Conservation (phyloP, 1,140 invertebrate species). For the Gryllus bimaculatus region DNA sequence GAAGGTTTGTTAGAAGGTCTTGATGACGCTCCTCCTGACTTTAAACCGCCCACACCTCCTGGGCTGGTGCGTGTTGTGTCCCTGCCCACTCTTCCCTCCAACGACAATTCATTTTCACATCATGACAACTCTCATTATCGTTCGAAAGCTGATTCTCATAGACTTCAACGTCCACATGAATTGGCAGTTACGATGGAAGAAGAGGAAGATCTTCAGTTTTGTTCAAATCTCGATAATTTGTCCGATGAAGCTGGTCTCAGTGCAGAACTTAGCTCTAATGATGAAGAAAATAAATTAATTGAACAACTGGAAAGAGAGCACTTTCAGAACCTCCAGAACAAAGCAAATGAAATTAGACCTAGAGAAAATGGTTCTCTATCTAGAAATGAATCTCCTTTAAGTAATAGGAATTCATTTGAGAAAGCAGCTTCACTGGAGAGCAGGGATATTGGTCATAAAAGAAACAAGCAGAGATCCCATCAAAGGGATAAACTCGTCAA, state of each 20-base stretch:
- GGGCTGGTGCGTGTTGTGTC: slow-evolving; percentile 56
- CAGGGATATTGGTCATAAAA: not conserved
- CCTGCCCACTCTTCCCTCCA: slow-evolving; percentile 43
- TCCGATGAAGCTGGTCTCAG: slow-evolving; percentile 19
- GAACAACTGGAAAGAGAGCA: slow-evolving; percentile 15
- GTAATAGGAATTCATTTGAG: not conserved
- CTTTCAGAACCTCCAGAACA: not conserved
- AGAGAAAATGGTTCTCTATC: not conserved
- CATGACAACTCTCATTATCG: slow-evolving; percentile 10
- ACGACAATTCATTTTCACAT: slow-evolving; percentile 21
- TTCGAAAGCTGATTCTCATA: slow-evolving; percentile 10
- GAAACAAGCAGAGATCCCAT: not conserved
- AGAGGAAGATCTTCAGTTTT: slow-evolving; percentile 29
- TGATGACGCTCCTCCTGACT: slow-evolving; percentile 42
- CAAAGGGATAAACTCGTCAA: not conserved
- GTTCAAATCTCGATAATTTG: slow-evolving; percentile 31
- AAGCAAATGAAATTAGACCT: not conserved
- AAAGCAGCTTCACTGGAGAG: not conserved
- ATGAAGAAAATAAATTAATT: slow-evolving; percentile 18
- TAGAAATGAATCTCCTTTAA: not conserved
- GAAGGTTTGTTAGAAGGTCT: slow-evolving; percentile 49
- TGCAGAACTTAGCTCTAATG: slow-evolving; percentile 12
- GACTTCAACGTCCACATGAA: slow-evolving; percentile 19
- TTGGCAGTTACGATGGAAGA: slow-evolving; percentile 32
- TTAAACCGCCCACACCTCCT: slow-evolving; percentile 42